A percentile compares a stretch with the other conserved stretches of the same genome.
phyloP scores from a whole-genome alignment of 2,113 vertebrate genomes.

The Serilophus lunatus region DNA sequence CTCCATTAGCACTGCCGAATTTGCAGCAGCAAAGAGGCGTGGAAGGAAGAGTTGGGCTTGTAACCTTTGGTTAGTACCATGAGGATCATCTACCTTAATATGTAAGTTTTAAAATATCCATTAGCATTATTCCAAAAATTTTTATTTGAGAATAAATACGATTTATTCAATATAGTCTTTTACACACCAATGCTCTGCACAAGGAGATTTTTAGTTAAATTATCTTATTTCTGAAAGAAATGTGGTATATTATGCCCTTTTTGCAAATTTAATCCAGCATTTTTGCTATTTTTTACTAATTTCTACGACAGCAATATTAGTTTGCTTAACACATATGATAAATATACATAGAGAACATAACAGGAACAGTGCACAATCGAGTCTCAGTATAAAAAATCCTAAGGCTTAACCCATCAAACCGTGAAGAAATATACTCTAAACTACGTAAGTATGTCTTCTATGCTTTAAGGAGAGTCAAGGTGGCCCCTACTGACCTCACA shows the following conservation, averaged over 20 bases:
- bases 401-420: not conserved
- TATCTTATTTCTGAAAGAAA: not conserved
- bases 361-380: not conserved
- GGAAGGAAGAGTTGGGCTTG: not conserved
- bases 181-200: not conserved
- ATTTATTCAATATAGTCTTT: not conserved
- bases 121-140: not conserved
- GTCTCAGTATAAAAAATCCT: not conserved
- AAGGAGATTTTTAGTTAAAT: not conserved
- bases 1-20: not conserved
- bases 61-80: not conserved
- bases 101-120: not conserved
- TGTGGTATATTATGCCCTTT: not conserved
- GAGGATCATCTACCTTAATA: not conserved
- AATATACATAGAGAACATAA: not conserved
- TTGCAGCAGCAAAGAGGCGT: not conserved
- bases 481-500: not conserved
- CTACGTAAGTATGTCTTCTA: not conserved
- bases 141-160: not conserved
- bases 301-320: not conserved
- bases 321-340: not conserved
- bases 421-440: not conserved
- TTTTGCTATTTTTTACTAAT: not conserved
- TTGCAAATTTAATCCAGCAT: not conserved
- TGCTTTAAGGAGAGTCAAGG: not conserved